phyloP scores from a whole-genome alignment of 2,888 invertebrate genomes.

The Ariolimax columbianus region DNA sequence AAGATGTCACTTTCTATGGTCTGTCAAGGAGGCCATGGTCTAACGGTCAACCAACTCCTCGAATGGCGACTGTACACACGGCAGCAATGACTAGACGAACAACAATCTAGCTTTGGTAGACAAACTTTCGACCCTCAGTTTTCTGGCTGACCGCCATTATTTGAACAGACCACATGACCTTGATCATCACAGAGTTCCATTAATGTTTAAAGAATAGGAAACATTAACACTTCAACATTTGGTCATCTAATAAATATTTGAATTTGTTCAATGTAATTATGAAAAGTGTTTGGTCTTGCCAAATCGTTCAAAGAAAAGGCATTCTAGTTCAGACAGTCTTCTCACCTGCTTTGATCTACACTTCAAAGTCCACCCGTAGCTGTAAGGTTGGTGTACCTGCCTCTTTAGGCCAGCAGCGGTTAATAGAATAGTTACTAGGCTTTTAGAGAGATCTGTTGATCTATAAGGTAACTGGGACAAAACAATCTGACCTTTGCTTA shows the following conservation, averaged over 20 bases:
- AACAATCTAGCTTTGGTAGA: too few relatives aligned
- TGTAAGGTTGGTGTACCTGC: neutral
- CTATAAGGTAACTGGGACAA: neutral
- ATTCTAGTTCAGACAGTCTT: neutral
- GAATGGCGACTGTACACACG: too few relatives aligned
- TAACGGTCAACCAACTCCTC: too few relatives aligned
- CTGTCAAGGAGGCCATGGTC: too few relatives aligned
- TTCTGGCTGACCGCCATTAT: too few relatives aligned
- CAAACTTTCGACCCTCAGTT: too few relatives aligned
- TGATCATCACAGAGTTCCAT: neutral
- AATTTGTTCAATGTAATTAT: neutral
- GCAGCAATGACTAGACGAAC: too few relatives aligned
- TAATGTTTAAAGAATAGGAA: neutral
- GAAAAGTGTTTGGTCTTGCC: neutral
- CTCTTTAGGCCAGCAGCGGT: neutral
- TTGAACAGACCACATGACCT: neutral
- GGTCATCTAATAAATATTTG: neutral
- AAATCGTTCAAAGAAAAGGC: neutral
- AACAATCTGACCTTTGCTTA: neutral
- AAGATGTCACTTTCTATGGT: too few relatives aligned
- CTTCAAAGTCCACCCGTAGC: neutral
- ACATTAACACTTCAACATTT: neutral
- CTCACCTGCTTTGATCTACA: neutral
- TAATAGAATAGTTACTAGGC: neutral
- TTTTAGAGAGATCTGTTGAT: neutral